Evolutionary conservation across 1,140 invertebrate genomes (phyloP).

Genomic region (Dryas iulia): DNA sequence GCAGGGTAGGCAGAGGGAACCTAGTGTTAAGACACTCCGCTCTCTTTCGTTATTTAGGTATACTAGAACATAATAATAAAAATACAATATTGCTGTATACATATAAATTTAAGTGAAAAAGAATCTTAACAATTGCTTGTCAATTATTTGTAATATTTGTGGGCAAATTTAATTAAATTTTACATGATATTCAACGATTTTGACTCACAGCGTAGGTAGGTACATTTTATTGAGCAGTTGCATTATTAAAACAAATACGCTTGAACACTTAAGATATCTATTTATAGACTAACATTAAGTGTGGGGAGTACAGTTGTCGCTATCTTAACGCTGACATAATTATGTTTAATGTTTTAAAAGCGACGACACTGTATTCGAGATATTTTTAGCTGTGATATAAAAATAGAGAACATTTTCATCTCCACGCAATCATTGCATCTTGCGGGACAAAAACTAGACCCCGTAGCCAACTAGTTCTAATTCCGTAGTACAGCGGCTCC

Average conservation of each 20-base stretch:
- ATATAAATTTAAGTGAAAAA: too few species aligned
- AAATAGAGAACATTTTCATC: neutral
- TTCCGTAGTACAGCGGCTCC: too few species aligned
- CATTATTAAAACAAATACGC: conserved; percentile 2
- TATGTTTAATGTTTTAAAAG: conserved; percentile 11
- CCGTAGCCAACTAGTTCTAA: neutral
- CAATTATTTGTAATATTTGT: too few species aligned
- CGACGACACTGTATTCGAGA: neutral
- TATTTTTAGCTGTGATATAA: neutral
- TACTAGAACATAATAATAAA: too few species aligned
- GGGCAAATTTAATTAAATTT: conserved; percentile 4
- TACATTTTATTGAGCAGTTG: neutral
- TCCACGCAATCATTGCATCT: neutral
- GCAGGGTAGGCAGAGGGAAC: too few species aligned
- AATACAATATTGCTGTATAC: too few species aligned
- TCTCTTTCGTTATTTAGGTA: too few species aligned
- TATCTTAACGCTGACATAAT: conserved; percentile 5
- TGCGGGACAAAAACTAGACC: neutral
- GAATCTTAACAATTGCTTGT: too few species aligned
- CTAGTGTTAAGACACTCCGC: too few species aligned
- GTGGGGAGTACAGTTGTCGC: neutral
- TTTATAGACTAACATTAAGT: conserved; percentile 1
- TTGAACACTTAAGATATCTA: conserved; percentile 1
- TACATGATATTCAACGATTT: neutral
- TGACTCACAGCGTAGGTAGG: neutral